phyloP scores from a whole-genome alignment of 1,140 invertebrate species.

The Hetaerina americana region DNA sequence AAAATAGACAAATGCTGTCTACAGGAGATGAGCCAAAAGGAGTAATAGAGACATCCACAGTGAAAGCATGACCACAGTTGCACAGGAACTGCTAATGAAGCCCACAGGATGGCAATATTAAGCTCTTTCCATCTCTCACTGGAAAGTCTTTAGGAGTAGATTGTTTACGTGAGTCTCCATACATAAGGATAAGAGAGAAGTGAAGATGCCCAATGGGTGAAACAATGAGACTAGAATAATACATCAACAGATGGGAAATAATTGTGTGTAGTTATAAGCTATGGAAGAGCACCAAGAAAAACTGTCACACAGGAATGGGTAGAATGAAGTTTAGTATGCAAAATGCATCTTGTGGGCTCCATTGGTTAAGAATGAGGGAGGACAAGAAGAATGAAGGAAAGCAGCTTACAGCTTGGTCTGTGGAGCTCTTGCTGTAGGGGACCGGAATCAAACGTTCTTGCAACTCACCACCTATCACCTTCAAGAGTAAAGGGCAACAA shows the following conservation, averaged over 20 bases:
- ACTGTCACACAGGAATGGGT: conserved; percentile 28
- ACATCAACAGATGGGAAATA: conserved; percentile 3
- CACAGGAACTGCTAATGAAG: conserved; percentile 13
- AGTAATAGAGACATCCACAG: conserved; percentile 6
- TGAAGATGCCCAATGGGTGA: too few relatives aligned
- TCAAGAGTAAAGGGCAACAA: conserved; percentile 66
- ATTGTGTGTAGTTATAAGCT: not conserved
- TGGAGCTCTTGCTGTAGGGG: conserved; percentile 98
- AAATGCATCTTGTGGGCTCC: conserved; percentile 14
- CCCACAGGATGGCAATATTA: conserved; percentile 12
- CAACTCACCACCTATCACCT: conserved; percentile 98
- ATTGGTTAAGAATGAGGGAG: conserved; percentile 23
- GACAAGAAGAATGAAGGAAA: conserved; percentile 35
- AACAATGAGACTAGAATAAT: too few relatives aligned
- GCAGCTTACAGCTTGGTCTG: conserved; percentile 96
- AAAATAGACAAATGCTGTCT: conserved; percentile 2
- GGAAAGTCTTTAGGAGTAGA: too few relatives aligned
- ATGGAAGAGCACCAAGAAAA: conserved; percentile 21
- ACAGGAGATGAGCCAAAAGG: conserved; percentile 1
- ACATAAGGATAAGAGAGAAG: too few relatives aligned
- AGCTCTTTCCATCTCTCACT: too few relatives aligned
- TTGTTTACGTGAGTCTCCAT: too few relatives aligned
- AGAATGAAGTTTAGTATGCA: conserved; percentile 5
- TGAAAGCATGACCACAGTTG: conserved; percentile 13
- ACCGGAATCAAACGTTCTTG: conserved; percentile 98